Percentiles rank a stretch among this genome's conserved stretches.
phyloP scores from a whole-genome alignment of 2,888 invertebrate species.

The Pantelozetes paolii region DNA sequence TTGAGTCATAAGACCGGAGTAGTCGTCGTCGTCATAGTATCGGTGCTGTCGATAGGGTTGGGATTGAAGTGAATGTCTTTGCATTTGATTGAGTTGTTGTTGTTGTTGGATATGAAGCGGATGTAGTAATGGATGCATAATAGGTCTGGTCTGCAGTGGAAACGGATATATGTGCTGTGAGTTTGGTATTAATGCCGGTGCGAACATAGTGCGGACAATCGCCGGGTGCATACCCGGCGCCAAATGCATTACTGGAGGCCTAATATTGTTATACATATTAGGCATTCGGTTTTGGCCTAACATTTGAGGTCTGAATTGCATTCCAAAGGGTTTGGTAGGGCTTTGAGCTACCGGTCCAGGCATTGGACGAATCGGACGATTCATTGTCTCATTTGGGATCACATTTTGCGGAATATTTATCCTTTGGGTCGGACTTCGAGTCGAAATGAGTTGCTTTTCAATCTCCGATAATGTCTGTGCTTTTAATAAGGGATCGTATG shows the following conservation, averaged over 20 bases:
- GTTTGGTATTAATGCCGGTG: conserved; percentile 21
- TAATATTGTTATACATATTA: not conserved
- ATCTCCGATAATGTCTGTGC: conserved; percentile 29
- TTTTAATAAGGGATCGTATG: conserved; percentile 18
- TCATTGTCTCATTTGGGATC: not conserved
- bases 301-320: conserved; percentile 4
- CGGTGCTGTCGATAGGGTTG: conserved; percentile 18
- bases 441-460: conserved; percentile 7
- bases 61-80: conserved; percentile 34
- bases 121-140: conserved; percentile 25
- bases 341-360: not conserved
- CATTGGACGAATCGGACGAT: not conserved
- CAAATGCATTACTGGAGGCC: conserved; percentile 8
- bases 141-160: not conserved
- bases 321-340: not conserved
- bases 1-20: conserved; percentile 86
- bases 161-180: conserved; percentile 18
- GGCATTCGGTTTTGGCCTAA: not conserved
- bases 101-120: conserved; percentile 29
- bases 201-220: not conserved
- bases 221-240: not conserved
- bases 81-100: conserved; percentile 15
- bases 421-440: not conserved
- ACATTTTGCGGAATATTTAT: not conserved
- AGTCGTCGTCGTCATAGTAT: conserved; percentile 60